These are phyloP conservation scores for Macrosoma leucophasiata DNA, from an alignment of 2,888 invertebrate species.

Conservation along the genomic window DNA sequence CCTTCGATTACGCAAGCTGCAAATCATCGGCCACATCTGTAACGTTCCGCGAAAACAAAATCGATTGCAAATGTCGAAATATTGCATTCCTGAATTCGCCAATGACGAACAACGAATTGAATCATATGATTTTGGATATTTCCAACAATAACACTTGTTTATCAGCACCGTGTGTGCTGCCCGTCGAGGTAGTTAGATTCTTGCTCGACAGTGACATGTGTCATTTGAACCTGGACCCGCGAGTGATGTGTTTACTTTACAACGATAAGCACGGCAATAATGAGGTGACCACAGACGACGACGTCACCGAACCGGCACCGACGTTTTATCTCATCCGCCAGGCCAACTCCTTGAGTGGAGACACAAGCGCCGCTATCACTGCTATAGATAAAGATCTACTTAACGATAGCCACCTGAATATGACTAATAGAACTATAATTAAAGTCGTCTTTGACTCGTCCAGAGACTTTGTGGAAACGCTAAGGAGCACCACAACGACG, in stretches of 20 bases:
- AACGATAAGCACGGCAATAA: slow-evolving; percentile 50
- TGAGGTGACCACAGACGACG: slow-evolving; percentile 48
- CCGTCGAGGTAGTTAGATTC: slow-evolving; percentile 56
- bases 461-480: slow-evolving; percentile 60
- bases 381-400: slow-evolving; percentile 57
- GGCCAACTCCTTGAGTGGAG: slow-evolving; percentile 49
- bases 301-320: slow-evolving; percentile 59
- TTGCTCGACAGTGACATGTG: slow-evolving; percentile 62
- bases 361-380: slow-evolving; percentile 54
- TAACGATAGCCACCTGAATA: slow-evolving; percentile 51
- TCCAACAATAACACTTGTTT: slow-evolving; percentile 65
- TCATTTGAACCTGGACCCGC: slow-evolving; percentile 51
- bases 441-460: slow-evolving; percentile 65
- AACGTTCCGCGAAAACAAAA: slow-evolving; percentile 51
- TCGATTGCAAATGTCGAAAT: slow-evolving; percentile 69
- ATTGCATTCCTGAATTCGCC: slow-evolving; percentile 54
- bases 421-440: slow-evolving; percentile 60
- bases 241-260: slow-evolving; percentile 64
- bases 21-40: slow-evolving; percentile 50
- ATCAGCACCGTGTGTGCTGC: slow-evolving; percentile 60
- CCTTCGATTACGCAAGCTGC: slow-evolving; percentile 64
- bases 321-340: slow-evolving; percentile 66
- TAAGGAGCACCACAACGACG: slow-evolving; percentile 50
- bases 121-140: slow-evolving; percentile 51
- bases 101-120: slow-evolving; percentile 42